Conservation (phyloP, 1,140 invertebrate species). For the Bathynomus jamesi region DNA sequence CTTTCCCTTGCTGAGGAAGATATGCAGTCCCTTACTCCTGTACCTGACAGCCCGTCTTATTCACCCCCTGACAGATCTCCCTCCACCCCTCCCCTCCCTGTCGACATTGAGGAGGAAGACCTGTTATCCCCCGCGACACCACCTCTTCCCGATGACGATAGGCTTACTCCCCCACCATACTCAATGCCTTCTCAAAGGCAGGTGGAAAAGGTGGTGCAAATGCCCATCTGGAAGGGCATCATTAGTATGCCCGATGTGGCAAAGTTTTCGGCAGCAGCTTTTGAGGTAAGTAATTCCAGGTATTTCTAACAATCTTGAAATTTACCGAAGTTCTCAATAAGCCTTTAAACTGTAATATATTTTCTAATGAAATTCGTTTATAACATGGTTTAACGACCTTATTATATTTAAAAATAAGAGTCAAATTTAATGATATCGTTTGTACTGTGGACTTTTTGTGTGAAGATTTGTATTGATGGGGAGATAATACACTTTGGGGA, state of each 20-base stretch:
- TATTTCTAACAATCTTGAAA: background rate
- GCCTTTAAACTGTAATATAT: no score
- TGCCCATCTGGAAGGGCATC: conserved; percentile 70
- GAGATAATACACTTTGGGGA: no score
- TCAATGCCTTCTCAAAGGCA: conserved; percentile 19
- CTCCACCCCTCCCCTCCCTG: conserved; percentile 9
- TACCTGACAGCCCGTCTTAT: background rate
- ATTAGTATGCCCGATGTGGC: conserved; percentile 86
- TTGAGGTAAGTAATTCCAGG: conserved; percentile 53
- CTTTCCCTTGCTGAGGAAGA: background rate
- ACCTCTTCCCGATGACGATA: conserved; percentile 1
- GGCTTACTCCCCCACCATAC: conserved; percentile 2
- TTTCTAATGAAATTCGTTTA: no score
- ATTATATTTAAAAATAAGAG: no score
- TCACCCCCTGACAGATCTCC: background rate
- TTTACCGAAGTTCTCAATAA: no score
- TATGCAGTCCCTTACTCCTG: background rate
- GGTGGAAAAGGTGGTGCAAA: conserved; percentile 13
- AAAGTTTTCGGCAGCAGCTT: conserved; percentile 73
- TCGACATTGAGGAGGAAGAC: conserved; percentile 5
- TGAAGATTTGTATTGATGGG: no score
- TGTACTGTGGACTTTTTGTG: no score
- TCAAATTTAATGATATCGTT: no score
- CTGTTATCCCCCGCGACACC: conserved; percentile 11
- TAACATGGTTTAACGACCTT: no score